These are phyloP conservation scores for Acrocephalus scirpaceus DNA, from an alignment of 2,797 vertebrate genomes.

Conservation along the genomic window DNA sequence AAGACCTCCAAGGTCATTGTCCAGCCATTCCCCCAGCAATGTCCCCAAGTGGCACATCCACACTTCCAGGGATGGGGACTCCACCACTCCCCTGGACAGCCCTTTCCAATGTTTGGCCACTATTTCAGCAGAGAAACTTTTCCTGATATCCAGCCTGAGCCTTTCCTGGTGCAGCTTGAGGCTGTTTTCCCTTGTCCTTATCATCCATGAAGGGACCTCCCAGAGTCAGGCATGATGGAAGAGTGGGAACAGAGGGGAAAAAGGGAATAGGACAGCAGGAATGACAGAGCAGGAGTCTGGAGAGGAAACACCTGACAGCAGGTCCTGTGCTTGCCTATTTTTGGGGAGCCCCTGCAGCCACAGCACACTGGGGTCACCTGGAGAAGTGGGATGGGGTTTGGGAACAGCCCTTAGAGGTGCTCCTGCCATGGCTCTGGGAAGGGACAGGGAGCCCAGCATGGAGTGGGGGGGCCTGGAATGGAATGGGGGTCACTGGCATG, in stretches of 20 bases:
- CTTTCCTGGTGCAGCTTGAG: neutral
- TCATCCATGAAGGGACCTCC: neutral
- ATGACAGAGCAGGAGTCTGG: neutral
- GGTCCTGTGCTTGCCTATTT: neutral
- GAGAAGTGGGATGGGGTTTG: neutral
- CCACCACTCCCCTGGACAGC: neutral
- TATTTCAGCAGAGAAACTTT: neutral
- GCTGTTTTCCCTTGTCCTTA: accelerated
- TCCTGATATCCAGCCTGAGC: neutral
- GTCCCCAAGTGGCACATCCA: neutral
- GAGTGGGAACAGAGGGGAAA: accelerated
- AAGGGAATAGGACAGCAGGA: neutral
- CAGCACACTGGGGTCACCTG: neutral
- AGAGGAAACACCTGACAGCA: neutral
- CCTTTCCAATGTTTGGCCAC: neutral
- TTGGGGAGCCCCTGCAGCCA: neutral
- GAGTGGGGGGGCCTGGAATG: neutral
- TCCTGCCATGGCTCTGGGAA: neutral
- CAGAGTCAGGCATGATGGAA: too few relatives aligned
- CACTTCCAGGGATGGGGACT: neutral
- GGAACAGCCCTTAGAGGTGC: neutral
- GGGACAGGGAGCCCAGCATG: neutral
- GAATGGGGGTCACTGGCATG: too few relatives aligned
- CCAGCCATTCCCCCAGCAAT: neutral
- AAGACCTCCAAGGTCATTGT: neutral